Percentiles rank a stretch among this genome's conserved stretches.
Evolutionary conservation across 2,113 vertebrate species (phyloP).

Genomic region (Malurus alboscapulatus): DNA sequence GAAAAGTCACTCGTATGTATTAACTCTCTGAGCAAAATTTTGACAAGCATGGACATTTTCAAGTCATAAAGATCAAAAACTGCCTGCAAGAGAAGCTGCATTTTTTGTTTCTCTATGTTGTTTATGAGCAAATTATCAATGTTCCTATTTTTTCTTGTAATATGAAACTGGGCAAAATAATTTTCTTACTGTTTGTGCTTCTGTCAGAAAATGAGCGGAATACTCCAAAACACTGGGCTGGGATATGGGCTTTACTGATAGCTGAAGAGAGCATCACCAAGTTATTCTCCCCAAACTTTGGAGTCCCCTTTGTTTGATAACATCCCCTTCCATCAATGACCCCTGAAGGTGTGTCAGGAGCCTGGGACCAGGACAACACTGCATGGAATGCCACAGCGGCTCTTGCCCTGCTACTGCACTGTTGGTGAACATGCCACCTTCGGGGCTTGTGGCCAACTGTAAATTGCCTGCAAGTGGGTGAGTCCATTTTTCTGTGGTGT

Average conservation of each 20-base stretch:
- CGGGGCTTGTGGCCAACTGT: background rate
- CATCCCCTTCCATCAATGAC: rapidly evolving
- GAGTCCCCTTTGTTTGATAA: background rate
- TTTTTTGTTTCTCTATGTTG: background rate
- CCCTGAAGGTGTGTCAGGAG: background rate
- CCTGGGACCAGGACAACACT: background rate
- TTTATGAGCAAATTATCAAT: background rate
- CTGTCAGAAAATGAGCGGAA: background rate
- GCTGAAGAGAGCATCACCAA: background rate
- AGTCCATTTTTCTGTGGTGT: background rate
- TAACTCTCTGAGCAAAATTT: background rate
- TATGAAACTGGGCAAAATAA: background rate
- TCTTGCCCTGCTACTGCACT: background rate
- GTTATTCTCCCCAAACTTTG: background rate
- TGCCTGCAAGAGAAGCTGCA: background rate
- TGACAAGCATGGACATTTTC: background rate
- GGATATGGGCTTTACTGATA: background rate
- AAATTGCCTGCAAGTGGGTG: background rate
- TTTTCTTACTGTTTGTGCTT: background rate
- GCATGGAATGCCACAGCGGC: rapidly evolving
- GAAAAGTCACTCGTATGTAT: background rate
- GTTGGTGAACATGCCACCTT: no score
- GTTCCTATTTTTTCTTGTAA: background rate
- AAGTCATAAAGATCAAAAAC: background rate
- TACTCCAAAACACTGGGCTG: background rate